Base-by-base conservation (phyloP, 1,140 invertebrate genomes). In the Drosophila sechellia region DNA sequence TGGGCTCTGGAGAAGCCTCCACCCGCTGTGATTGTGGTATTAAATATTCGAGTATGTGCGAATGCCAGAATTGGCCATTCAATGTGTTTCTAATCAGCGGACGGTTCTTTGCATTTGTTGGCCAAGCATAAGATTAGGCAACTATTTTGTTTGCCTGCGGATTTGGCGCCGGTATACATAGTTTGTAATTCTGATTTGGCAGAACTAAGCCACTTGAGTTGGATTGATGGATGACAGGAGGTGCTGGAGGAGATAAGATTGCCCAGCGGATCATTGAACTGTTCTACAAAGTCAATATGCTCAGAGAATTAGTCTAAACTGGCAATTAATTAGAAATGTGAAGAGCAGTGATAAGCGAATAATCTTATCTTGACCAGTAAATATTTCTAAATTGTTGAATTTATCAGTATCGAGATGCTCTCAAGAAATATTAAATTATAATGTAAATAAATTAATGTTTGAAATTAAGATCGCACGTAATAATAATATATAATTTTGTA, bases 21-120 rank as follows among this genome's bases (percentile, higher is more conserved):
- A 46, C 70, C 56, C 48, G 81, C 80, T 50, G 81, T 49, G 80
- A 76, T 70, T 79, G 37, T 66, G 57, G 49, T 17, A 49, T 63
- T 50, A 43, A 50, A 50, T 31, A 35, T 48, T 15, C 42, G 4
- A 2, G 17, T 27, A 59, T 13, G 8, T 11, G 31, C 31, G 31
- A 31, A 39, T 12, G 49, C 37, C 15, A n/a, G 65, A 53, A 5
- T 66, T 69, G 48, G 49, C 48, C 63, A 42, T 35, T n/a, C 27
- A 40, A 66, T 37, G 27, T 35, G 37, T 13, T 5, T 22, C 43
- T 71, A 49, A 71, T 71, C 68, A 71, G 52, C 6, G 20, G 22
- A n/a, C 43, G 43, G 43, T 43, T 25, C 58, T 39, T 34, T 65
- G 17, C 25, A 45, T 43, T 15, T 37, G 48, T 8, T 15, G 48